Percentiles rank a stretch among this genome's conserved stretches.
These are phyloP conservation scores for Amphipyra tragopoginis DNA, from an alignment of 2,888 invertebrate species.

Conservation along the genomic window DNA sequence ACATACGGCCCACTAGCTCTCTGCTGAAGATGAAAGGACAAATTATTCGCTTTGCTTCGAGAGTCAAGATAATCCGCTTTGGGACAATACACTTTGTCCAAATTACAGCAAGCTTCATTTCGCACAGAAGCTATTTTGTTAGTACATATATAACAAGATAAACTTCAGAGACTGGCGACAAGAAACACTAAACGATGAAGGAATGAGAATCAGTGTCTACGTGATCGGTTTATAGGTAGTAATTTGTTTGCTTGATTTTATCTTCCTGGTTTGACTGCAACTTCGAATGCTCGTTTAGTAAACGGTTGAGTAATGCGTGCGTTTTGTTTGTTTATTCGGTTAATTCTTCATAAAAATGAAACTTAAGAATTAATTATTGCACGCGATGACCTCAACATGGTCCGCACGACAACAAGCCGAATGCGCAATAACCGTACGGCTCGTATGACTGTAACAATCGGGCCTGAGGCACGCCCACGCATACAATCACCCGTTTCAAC, in stretches of 20 bases:
- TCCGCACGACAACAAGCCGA: constrained; percentile 70
- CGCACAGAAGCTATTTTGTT: neutral
- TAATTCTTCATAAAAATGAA: constrained; percentile 63
- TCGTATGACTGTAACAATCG: constrained; percentile 73
- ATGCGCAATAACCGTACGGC: constrained; percentile 75
- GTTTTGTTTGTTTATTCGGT: constrained; percentile 47
- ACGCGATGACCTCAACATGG: constrained; percentile 75
- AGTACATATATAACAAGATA: constrained; percentile 4
- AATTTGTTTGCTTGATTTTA: constrained; percentile 33
- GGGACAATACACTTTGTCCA: constrained; percentile 10
- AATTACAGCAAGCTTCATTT: constrained; percentile 12
- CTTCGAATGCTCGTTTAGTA: constrained; percentile 34
- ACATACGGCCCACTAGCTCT: neutral
- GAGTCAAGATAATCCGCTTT: constrained; percentile 5
- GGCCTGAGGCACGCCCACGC: constrained; percentile 77
- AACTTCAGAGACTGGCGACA: constrained; percentile 15
- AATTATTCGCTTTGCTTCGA: neutral
- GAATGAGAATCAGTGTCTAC: constrained; percentile 52
- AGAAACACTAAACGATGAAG: constrained; percentile 25
- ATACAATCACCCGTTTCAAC: constrained; percentile 77
- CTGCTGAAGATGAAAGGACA: neutral
- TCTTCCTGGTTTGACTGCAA: constrained; percentile 45
- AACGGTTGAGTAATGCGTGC: constrained; percentile 38
- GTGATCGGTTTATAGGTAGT: constrained; percentile 39
- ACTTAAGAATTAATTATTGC: constrained; percentile 70